Evolutionary conservation across 2,797 vertebrate species (phyloP).

Genomic region (Chrosomus eos): DNA sequence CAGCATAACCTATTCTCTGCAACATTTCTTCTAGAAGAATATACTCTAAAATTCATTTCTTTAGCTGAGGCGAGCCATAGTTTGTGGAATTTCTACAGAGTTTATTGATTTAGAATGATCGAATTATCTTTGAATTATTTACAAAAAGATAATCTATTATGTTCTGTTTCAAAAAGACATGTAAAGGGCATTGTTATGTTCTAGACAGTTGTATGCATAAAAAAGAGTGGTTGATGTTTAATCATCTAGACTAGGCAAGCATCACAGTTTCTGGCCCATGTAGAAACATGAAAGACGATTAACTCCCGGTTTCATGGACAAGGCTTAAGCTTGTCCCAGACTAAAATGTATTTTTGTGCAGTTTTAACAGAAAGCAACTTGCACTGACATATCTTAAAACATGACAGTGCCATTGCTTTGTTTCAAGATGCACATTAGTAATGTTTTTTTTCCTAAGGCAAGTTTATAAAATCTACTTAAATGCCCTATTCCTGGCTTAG

Average conservation of each 20-base stretch:
- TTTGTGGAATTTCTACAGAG: conserved; percentile 25
- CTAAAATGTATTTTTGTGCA: no score
- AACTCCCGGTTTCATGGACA: no score
- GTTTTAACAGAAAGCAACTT: no score
- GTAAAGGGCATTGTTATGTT: neutral
- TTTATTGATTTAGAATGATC: neutral
- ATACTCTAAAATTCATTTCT: conserved; percentile 57
- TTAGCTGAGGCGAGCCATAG: conserved; percentile 39
- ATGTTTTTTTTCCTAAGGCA: no score
- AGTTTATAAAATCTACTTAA: no score
- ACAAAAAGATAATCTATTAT: neutral
- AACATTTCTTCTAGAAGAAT: conserved; percentile 48
- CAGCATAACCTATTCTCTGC: conserved; percentile 56
- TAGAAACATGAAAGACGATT: neutral
- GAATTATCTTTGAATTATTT: neutral
- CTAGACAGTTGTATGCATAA: neutral
- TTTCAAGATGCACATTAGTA: no score
- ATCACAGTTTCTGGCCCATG: neutral
- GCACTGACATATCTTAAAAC: no score
- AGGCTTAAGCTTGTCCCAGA: no score
- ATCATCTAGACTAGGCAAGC: neutral
- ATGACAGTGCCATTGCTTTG: no score
- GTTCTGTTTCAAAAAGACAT: neutral
- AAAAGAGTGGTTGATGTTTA: neutral
- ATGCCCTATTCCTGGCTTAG: no score